A percentile compares a stretch with the other conserved stretches of the same genome.
These are phyloP conservation scores for Takifugu bimaculatus DNA, from an alignment of 2,113 vertebrate genomes.

Conservation along the genomic window DNA sequence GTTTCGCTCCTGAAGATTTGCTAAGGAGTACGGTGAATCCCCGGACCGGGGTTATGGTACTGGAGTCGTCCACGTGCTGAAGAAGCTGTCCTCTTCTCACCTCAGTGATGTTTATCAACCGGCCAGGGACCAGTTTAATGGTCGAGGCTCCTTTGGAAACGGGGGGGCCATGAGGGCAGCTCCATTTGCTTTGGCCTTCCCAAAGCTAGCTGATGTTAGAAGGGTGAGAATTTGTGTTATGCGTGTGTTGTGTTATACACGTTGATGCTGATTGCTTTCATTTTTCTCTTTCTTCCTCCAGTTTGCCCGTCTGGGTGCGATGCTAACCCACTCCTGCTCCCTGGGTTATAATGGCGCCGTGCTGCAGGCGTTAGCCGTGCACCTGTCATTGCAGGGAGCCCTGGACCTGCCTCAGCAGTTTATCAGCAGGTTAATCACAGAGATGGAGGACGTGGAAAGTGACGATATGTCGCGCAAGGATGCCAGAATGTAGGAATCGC, in stretches of 20 bases:
- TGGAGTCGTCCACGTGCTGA: constrained; percentile 90
- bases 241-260: not conserved
- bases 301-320: constrained; percentile 86
- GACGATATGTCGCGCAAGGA: constrained; percentile 83
- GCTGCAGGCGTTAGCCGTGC: constrained; percentile 92
- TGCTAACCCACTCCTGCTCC: constrained; percentile 92
- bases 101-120: constrained; percentile 88
- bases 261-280: not conserved
- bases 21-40: constrained; percentile 87
- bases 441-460: constrained; percentile 90
- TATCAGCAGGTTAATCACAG: constrained; percentile 83
- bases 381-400: constrained; percentile 86
- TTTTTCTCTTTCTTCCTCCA: constrained; percentile 41
- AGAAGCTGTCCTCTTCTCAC: constrained; percentile 87
- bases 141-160: constrained; percentile 93
- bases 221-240: constrained; percentile 68
- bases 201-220: constrained; percentile 76
- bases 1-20: constrained; percentile 77
- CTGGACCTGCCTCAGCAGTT: constrained; percentile 79
- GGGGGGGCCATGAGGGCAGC: constrained; percentile 96
- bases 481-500: constrained; percentile 81
- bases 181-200: constrained; percentile 84
- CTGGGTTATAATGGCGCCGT: constrained; percentile 95
- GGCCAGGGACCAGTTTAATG: constrained; percentile 89
- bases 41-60: constrained; percentile 89